These are phyloP conservation scores for Ophion costatus DNA, from an alignment of 2,888 invertebrate genomes.

Conservation along the genomic window DNA sequence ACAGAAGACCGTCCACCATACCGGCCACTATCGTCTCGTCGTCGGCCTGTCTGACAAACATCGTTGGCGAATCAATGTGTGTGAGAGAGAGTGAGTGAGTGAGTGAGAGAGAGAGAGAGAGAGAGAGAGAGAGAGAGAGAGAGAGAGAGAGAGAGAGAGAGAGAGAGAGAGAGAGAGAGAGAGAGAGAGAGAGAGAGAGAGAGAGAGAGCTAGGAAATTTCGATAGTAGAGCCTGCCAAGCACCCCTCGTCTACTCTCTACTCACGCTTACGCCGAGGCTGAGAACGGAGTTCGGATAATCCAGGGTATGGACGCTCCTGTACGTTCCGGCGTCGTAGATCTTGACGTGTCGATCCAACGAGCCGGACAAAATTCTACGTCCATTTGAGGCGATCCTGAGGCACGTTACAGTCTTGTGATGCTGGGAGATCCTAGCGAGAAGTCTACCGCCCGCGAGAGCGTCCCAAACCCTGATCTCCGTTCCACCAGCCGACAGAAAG, in stretches of 20 bases:
- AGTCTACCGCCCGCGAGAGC: constrained; percentile 93
- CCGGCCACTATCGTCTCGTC: constrained; percentile 96
- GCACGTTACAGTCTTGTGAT: constrained; percentile 98
- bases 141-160: background rate
- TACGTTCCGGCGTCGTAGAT: constrained; percentile 95
- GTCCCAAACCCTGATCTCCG: constrained; percentile 97
- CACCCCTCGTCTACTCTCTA: constrained; percentile 38
- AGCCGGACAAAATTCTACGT: constrained; percentile 93
- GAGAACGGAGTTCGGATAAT: constrained; percentile 95
- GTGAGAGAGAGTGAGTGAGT: too few species aligned
- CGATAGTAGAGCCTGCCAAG: too few species aligned
- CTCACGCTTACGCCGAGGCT: constrained; percentile 90
- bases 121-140: background rate
- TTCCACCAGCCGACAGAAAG: constrained; percentile 96
- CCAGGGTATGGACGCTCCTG: constrained; percentile 94
- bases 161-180: background rate
- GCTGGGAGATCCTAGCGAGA: constrained; percentile 93
- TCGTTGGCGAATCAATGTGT: too few species aligned
- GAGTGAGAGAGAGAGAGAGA: background rate
- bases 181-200: background rate
- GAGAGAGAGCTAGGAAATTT: too few species aligned
- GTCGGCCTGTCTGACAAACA: constrained; percentile 82
- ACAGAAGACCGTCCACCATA: constrained; percentile 96
- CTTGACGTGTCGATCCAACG: constrained; percentile 96
- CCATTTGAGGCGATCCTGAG: constrained; percentile 92